A percentile compares a stretch with the other conserved stretches of the same genome.
Evolutionary conservation across 2,888 invertebrate species (phyloP).

Genomic region (Caradrina kadenii): DNA sequence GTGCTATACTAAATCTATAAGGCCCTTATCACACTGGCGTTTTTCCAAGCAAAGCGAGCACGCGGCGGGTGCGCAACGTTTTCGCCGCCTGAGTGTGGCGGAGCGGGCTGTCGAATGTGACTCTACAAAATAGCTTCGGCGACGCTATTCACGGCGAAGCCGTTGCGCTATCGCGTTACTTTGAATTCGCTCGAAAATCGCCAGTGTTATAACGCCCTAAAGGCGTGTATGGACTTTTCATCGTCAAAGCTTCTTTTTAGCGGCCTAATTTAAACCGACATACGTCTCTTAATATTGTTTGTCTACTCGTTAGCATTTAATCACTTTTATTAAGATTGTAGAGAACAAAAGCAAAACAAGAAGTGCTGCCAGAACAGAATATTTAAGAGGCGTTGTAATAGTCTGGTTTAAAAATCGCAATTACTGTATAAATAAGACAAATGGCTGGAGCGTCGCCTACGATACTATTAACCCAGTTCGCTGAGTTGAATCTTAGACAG

Average conservation of each 20-base stretch:
- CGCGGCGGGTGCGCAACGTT: too few species aligned
- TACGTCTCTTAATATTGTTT: constrained; percentile 8
- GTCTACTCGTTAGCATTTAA: constrained; percentile 1
- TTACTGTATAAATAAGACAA: constrained; percentile 49
- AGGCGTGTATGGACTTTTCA: background rate
- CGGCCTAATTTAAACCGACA: constrained; percentile 1
- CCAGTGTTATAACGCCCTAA: too few species aligned
- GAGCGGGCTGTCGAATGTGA: too few species aligned
- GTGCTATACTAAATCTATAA: background rate
- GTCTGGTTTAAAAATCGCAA: constrained; percentile 46
- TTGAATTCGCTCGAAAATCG: too few species aligned
- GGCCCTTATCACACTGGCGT: too few species aligned
- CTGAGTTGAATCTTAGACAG: constrained; percentile 23
- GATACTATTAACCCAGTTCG: constrained; percentile 52
- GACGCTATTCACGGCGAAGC: too few species aligned
- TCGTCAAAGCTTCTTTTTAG: background rate
- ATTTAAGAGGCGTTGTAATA: constrained; percentile 29
- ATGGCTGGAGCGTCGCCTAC: constrained; percentile 40
- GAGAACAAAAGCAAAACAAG: constrained; percentile 30
- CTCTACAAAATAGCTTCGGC: too few species aligned
- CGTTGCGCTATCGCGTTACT: too few species aligned
- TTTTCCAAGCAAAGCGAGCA: too few species aligned
- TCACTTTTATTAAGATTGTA: constrained; percentile 34
- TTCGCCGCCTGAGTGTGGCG: too few species aligned
- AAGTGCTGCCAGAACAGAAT: constrained; percentile 43